Percentiles rank a stretch among this genome's conserved stretches.
Conservation (phyloP, 1,140 invertebrate genomes). For the Brachionus sp. region DNA sequence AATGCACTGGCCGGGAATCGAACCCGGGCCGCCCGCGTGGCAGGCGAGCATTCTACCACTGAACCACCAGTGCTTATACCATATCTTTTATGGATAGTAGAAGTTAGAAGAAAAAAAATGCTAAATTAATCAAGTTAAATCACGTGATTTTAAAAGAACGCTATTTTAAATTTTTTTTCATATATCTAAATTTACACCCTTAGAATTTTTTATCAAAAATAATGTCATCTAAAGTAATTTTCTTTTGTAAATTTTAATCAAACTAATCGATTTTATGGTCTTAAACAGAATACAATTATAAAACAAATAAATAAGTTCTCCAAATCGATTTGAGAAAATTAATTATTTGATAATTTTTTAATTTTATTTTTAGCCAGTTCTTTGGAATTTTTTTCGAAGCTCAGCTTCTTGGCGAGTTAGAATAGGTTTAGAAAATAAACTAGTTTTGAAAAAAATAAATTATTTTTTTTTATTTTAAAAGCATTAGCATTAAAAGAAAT, state of each 20-base stretch:
- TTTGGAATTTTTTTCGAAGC: conserved; percentile 47
- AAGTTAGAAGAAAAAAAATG: background rate
- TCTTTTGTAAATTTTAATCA: background rate
- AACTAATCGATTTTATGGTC: background rate
- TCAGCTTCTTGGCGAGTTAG: conserved; percentile 47
- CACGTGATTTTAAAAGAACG: background rate
- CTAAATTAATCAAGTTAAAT: background rate
- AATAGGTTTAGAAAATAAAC: conserved; percentile 35
- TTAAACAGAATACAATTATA: too few species aligned
- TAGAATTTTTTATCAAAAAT: background rate
- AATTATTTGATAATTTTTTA: background rate
- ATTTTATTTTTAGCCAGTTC: conserved; percentile 38
- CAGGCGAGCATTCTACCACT: conserved; percentile 44
- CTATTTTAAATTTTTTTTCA: background rate
- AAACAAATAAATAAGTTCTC: too few species aligned
- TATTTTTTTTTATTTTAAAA: conserved; percentile 23
- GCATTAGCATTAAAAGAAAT: conserved; percentile 85
- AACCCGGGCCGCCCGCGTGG: conserved; percentile 42
- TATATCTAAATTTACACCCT: background rate
- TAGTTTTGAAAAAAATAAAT: background rate
- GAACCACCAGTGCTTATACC: conserved; percentile 31
- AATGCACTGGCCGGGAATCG: conserved; percentile 43
- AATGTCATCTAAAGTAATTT: background rate
- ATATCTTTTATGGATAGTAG: too few species aligned
- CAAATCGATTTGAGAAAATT: too few species aligned